A percentile compares a stretch with the other conserved stretches of the same genome.
Evolutionary conservation across 1,140 invertebrate species (phyloP).

Genomic region (Zophobas morio): DNA sequence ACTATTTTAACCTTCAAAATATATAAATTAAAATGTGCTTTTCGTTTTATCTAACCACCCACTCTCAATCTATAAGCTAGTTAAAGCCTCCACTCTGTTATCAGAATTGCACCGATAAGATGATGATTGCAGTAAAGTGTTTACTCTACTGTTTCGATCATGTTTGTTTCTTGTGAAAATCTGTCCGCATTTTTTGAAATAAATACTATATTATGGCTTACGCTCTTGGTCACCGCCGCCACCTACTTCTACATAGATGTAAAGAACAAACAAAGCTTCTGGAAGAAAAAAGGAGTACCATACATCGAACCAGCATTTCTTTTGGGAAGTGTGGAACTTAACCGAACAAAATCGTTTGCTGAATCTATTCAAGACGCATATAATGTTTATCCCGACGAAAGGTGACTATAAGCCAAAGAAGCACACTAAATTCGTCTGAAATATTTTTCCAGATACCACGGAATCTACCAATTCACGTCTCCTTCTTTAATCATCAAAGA

Average conservation of each 20-base stretch:
- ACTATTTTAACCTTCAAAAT: no score
- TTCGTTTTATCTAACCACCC: no score
- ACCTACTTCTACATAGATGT: conserved; percentile 35
- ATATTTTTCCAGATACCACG: conserved; percentile 62
- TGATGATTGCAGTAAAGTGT: no score
- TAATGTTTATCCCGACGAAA: conserved; percentile 53
- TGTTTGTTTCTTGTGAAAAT: no score
- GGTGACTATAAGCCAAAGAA: conserved; percentile 44
- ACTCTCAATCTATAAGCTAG: no score
- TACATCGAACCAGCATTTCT: conserved; percentile 64
- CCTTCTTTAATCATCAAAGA: conserved; percentile 68
- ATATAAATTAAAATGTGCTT: no score
- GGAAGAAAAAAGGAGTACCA: conserved; percentile 67
- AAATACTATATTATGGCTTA: not conserved
- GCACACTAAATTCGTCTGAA: no score
- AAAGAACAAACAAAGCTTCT: conserved; percentile 64
- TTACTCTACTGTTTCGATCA: no score
- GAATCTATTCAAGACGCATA: conserved; percentile 47
- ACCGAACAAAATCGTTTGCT: conserved; percentile 40
- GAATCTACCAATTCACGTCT: conserved; percentile 67
- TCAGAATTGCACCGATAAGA: no score
- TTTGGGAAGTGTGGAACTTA: conserved; percentile 62
- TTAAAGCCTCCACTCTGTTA: no score
- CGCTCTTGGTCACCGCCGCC: conserved; percentile 16
- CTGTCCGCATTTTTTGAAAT: not conserved